A percentile compares a stretch with the other conserved stretches of the same genome.
phyloP scores from a whole-genome alignment of 2,113 vertebrate species.

The Anseranas semipalmata region DNA sequence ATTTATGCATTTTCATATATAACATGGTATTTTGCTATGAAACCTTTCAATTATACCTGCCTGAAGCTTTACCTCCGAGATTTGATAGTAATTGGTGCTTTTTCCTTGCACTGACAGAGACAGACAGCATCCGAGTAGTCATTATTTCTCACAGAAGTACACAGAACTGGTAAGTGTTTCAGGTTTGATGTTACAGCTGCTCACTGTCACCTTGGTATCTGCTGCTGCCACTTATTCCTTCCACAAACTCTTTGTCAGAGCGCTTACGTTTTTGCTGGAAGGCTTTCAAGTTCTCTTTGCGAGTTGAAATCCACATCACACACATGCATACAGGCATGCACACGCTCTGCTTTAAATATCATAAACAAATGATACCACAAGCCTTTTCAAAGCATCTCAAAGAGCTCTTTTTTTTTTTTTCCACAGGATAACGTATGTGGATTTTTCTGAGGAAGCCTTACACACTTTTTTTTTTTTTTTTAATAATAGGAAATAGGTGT shows the following conservation, averaged over 20 bases:
- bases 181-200: constrained; percentile 59
- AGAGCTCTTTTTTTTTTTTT: not conserved
- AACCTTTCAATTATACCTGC: not conserved
- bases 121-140: not conserved
- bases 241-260: constrained; percentile 44
- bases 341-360: constrained; percentile 7
- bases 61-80: not conserved
- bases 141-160: constrained; percentile 41
- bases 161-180: constrained; percentile 30
- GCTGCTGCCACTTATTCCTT: constrained; percentile 49
- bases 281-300: constrained; percentile 34
- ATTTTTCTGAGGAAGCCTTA: constrained; percentile 14
- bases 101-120: not conserved
- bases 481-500: constrained; percentile 56
- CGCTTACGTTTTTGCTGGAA: constrained; percentile 9
- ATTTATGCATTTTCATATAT: not conserved
- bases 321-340: not conserved
- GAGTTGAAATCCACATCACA: constrained; percentile 32
- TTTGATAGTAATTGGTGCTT: not conserved
- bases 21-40: not conserved
- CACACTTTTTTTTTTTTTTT: not conserved
- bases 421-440: not conserved
- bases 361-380: constrained; percentile 16
- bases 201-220: constrained; percentile 50
- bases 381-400: constrained; percentile 18